Conservation (phyloP, 2,888 invertebrate genomes). For the Chrysolina oricalcia region DNA sequence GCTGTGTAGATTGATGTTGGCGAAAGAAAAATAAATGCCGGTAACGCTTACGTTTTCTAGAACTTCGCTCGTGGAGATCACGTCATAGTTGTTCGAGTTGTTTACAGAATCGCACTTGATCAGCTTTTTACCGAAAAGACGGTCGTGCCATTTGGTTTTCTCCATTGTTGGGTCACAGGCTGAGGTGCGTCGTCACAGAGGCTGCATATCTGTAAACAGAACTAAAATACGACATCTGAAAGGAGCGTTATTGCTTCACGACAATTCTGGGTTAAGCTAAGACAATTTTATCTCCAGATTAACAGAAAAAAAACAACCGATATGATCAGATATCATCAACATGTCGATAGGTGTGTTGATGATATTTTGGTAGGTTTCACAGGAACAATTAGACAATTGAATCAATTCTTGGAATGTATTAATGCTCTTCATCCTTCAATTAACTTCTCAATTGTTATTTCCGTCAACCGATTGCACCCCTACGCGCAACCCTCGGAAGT, state of each 20-base stretch:
- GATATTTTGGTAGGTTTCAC: too few species aligned
- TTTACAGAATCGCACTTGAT: slow-evolving; percentile 71
- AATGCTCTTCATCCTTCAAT: too few species aligned
- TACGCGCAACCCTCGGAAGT: too few species aligned
- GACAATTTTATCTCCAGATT: too few species aligned
- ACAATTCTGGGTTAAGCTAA: too few species aligned
- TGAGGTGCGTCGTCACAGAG: not conserved
- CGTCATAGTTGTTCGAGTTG: slow-evolving; percentile 72
- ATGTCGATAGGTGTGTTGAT: too few species aligned
- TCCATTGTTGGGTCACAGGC: slow-evolving; percentile 45
- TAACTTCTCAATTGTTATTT: too few species aligned
- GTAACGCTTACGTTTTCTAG: slow-evolving; percentile 75
- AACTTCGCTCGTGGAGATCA: slow-evolving; percentile 72
- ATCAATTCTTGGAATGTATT: too few species aligned
- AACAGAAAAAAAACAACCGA: too few species aligned
- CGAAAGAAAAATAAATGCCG: slow-evolving; percentile 82
- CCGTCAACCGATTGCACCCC: too few species aligned
- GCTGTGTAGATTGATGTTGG: slow-evolving; percentile 79
- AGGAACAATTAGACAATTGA: too few species aligned
- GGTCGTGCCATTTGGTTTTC: slow-evolving; percentile 76
- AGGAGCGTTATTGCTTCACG: not conserved
- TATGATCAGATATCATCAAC: too few species aligned
- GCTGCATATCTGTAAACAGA: slow-evolving; percentile 28
- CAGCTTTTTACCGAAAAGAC: slow-evolving; percentile 76
- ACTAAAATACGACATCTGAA: not conserved